Evolutionary conservation across 2,113 vertebrate genomes (phyloP), one percentile per base, ranked within the genome.

Genomic region (Drymodes brunneopygia): DNA sequence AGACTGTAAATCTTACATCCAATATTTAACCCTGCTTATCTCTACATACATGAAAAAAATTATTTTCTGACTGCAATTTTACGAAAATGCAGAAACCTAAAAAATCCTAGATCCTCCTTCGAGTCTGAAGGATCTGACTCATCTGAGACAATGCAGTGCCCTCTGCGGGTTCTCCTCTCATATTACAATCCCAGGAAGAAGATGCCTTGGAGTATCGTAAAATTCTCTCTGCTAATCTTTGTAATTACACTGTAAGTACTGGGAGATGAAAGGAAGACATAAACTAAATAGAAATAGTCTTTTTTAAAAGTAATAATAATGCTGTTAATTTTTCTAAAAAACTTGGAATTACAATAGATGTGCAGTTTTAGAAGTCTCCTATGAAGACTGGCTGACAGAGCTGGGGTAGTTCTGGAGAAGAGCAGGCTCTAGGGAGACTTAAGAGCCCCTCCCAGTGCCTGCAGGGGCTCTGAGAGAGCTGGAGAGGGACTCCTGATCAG

Each of bases 141-240:
- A 94, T 89, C 74, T 17, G 65, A 96, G 84, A 94, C 58, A 66
- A 92, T 51, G 6, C 73, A 94, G 70, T 80, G 96, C 94, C 96
- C 96, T 96, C 96, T 95, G 62, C 88, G 61, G 96, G 81, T 23
- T 87, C 79, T 69, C 45, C 35, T 81, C 24, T 38, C 74, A 3
- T 11, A 75, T 27, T 57, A 62, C 94, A 81, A 20, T 25, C 51
- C 48, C 75, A 18, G 25, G 20, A 42, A 64, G 24, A 0, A 4
- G 7, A 29, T 6, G 9, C 16, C 42, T 42, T 9, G 12, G 20
- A 33, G 11, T 3, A 45, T 15, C 22, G 1, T 35, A 33, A 80
- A 81, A 73, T 80, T 54, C 44, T 47, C 14, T 5, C 72, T 45
- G 35, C n/a, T 90, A 29, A 47, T 57, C 51, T 90, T 56, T 45